A percentile compares a stretch with the other conserved stretches of the same genome.
phyloP scores from a whole-genome alignment of 2,113 vertebrate genomes.

The Nyctereutes procyonoides region DNA sequence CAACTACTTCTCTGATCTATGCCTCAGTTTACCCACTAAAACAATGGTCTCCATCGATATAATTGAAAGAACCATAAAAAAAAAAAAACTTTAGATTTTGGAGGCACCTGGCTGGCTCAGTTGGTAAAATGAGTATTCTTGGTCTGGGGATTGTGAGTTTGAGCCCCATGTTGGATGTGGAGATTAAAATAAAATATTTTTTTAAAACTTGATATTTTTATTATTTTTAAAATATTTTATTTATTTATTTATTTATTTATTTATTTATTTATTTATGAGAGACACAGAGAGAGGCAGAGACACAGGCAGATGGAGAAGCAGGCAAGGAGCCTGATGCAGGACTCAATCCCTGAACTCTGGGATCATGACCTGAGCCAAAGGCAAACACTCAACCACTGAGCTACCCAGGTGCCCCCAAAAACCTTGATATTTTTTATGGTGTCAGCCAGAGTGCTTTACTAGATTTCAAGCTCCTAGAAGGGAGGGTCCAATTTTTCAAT shows the following conservation, averaged over 20 bases:
- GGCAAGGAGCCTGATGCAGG: no score
- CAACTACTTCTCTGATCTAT: neutral
- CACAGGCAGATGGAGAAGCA: no score
- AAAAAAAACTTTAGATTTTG: neutral
- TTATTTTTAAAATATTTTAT: no score
- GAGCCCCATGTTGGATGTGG: neutral
- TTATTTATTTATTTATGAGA: no score
- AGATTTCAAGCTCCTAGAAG: neutral
- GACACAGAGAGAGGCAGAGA: no score
- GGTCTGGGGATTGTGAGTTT: neutral
- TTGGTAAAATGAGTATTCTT: neutral
- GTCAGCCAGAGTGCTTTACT: neutral
- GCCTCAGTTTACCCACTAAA: neutral
- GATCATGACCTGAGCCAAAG: no score
- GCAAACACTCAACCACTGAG: no score
- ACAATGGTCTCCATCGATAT: neutral
- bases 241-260: no score
- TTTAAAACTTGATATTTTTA: neutral
- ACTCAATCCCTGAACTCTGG: no score
- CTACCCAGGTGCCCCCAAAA: neutral
- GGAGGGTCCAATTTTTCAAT: neutral
- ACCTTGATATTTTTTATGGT: neutral
- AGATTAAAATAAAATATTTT: neutral
- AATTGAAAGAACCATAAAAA: neutral
- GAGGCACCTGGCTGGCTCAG: neutral